Evolutionary conservation across 2,113 vertebrate species (phyloP), one percentile per base, ranked within the genome.

Genomic region (Spheniscus mendiculus): DNA sequence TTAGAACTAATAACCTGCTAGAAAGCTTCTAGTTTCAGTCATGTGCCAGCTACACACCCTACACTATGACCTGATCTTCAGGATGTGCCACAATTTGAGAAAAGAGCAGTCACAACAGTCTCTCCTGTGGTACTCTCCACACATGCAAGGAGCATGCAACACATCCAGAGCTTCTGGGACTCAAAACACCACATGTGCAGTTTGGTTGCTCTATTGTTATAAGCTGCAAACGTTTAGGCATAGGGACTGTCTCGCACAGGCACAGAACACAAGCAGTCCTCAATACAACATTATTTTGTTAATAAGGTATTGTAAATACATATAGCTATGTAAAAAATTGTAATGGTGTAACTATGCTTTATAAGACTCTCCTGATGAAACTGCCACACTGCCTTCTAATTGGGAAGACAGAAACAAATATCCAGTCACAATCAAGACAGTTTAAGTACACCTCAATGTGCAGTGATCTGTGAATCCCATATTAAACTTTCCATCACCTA

Each of bases 381-480:
- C n/a, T 58, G 40, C 36, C 72, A 61, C 3, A 4, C 20, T 74
- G n/a, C 29, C 29, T 87, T 78, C 69, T 81, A 95, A 83, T 42
- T 77, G 20, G 49, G 79, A 89, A 49, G 70, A 85, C 32, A 76
- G 66, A 86, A 90, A 90, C 61, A 95, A 90, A 73, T 86, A 95
- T 29, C 22, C 69, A 96, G 44, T 8, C 50, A 67, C 52, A 82
- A 83, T 76, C 77, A 93, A 83, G 93, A 83, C 66, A 80, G 78
- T 67, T 91, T 91, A 93, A 79, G 72, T 83, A 91, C 76, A 85
- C 88, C 84, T 97, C 78, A 45, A 32, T 40, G 87, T 69, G 91
- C 78, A 83, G 81, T 58, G 87, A 96, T 96, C 87, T 62, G 27
- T 86, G 79, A 97, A 95, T 92, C 49, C 71, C 59, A 90, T 90